Evolutionary conservation across 1,140 invertebrate genomes (phyloP), one percentile per base, ranked within the genome.

Genomic region (Drosophila bipectinata): DNA sequence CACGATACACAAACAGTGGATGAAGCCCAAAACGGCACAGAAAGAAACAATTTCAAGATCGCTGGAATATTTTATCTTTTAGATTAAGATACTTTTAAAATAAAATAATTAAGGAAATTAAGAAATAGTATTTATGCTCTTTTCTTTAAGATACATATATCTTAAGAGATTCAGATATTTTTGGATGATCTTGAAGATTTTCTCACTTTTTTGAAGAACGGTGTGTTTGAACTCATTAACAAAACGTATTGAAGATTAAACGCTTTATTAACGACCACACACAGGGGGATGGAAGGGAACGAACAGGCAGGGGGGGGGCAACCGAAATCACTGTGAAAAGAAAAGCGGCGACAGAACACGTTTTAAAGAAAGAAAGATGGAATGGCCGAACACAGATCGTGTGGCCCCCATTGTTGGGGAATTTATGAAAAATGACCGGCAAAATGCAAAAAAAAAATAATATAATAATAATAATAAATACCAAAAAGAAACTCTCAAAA

Each of bases 201-300:
- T 80, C 53, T 63, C 58, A 45, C 60, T 62, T 24, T 44, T 14
- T 32, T 21, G 21, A 21, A 44, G 24, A 2, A 7, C 30, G 37
- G 53, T 51, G 30, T 34, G 55, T 75, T 78, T 61, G 74, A 75
- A 82, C 78, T 87, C 82, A 85, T 85, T 85, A 87, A 88, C 61
- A 77, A 75, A 81, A 81, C 67, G 81, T 80, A 84, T 80, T 77
- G 78, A 60, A 82, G 79, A 77, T 81, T 81, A 82, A 81, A 73
- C 67, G 73, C 72, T 71, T 76, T 78, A 69, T 73, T 78, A 79
- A 51, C 45, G 34, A 32, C 15, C 15, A 15, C 15, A 15, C 15
- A 15, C 15, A 14, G 14, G 55, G 39, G n/a, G n/a, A n/a, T n/a
- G 39, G 14, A 4, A 3, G 37, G 37, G 5, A 4, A 4, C 12